Base-by-base conservation (phyloP, 2,113 vertebrate genomes). In the Recurvirostra avosetta region DNA sequence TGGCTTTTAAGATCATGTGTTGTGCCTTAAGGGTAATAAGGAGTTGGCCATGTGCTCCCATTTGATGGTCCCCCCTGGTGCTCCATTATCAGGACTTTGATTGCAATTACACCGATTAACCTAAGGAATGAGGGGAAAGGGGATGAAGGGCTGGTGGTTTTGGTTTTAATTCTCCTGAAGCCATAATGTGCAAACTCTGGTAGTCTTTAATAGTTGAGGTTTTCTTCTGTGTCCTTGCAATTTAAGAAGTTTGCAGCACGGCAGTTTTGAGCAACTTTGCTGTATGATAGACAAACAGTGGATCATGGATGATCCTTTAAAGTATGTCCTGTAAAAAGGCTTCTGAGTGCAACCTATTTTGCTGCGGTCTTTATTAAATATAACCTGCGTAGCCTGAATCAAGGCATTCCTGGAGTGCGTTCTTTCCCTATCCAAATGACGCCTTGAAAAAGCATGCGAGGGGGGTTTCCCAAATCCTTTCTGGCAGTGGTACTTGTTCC, bases 41-140 rank as follows among this genome's bases (percentile, higher is more conserved):
- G 61, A 78, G 12, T 11, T 53, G 41, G 15, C 55, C 9, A 11
- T 2, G 12, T 45, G 30, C 9, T 62, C 29, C 45, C 5, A 6
- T 27, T 16, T 0, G 0, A 1, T 5, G 5, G 6, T 49, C 8
- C 6, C 45, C 27, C 41, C 62, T n/a, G 21, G 6, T 77, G 40
- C 38, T 53, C 15, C 3, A 2, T 26, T 41, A 50, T n/a, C 41
- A 77, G 22, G 5, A 3, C 6, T 47, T 36, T 45, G 50, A 38
- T 23, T 62, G 36, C 17, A 87, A 27, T 86, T 59, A 36, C 18
- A 73, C 45, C 17, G 49, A 67, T 53, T 86, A 72, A 63, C 12
- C 15, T 15, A 13, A 52, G 21, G n/a, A 73, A 43, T 5, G 5
- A 5, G 15, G 41, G 30, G 15, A 11, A 32, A 50, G 30, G 56